Conservation (phyloP, 2,888 invertebrate species). For the Megalurothrips usitatus region DNA sequence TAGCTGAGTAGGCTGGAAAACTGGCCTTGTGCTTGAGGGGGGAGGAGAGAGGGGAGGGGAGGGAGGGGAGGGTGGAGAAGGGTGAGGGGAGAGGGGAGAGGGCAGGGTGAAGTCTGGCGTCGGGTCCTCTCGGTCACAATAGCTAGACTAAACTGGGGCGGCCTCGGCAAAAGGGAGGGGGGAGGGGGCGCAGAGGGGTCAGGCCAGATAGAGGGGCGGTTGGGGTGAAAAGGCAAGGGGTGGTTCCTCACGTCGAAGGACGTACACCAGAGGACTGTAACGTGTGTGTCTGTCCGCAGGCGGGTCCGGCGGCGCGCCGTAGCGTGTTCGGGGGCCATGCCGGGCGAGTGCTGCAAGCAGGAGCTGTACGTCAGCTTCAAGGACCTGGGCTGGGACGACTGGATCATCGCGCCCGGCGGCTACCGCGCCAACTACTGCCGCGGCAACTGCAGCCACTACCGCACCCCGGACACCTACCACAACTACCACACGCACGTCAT, state of each 20-base stretch:
- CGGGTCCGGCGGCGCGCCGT: conserved; percentile 75
- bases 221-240: background rate
- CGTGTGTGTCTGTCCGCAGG: conserved; percentile 49
- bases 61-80: background rate
- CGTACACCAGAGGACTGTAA: background rate
- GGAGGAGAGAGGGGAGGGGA: background rate
- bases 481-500: conserved; percentile 83
- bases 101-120: background rate
- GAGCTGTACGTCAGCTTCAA: conserved; percentile 88
- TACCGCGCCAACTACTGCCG: conserved; percentile 93
- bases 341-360: conserved; percentile 80
- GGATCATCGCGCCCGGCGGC: conserved; percentile 86
- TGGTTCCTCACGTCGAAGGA: too few relatives aligned
- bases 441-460: conserved; percentile 76
- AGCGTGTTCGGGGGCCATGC: conserved; percentile 68
- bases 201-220: background rate
- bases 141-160: conserved; percentile 13
- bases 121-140: background rate
- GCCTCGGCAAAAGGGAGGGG: background rate
- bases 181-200: background rate
- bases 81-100: background rate
- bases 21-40: background rate
- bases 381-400: conserved; percentile 89
- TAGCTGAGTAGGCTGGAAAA: conserved; percentile 17
- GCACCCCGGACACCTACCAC: conserved; percentile 76